A percentile compares a stretch with the other conserved stretches of the same genome.
Conservation (phyloP, 2,888 invertebrate species). For the Erynnis tages region DNA sequence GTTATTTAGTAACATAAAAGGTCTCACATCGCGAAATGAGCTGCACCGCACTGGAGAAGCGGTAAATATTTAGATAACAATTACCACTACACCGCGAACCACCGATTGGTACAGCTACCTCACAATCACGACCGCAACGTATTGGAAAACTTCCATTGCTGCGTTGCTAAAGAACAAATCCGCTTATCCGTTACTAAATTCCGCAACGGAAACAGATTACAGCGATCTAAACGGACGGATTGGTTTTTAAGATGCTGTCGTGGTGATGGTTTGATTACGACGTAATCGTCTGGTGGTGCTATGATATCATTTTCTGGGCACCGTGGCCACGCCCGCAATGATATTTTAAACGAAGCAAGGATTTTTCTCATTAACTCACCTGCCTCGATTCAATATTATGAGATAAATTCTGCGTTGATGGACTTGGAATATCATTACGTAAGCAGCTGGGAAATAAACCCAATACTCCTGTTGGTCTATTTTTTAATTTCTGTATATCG, state of each 20-base stretch:
- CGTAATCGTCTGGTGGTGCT: conserved; percentile 65
- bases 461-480: too few species aligned
- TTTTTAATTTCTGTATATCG: too few species aligned
- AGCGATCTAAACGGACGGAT: conserved; percentile 17
- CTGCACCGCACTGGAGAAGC: conserved; percentile 55
- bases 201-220: conserved; percentile 43
- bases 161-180: conserved; percentile 3
- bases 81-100: conserved; percentile 66
- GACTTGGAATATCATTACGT: not conserved
- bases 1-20: conserved; percentile 36
- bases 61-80: conserved; percentile 76
- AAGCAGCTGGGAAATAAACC: not conserved
- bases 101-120: conserved; percentile 49
- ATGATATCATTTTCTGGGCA: conserved; percentile 73
- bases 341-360: conserved; percentile 57
- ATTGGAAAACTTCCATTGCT: conserved; percentile 38
- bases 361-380: conserved; percentile 45
- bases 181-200: conserved; percentile 9
- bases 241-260: conserved; percentile 33
- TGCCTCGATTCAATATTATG: conserved; percentile 22
- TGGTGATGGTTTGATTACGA: conserved; percentile 63
- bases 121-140: conserved; percentile 30
- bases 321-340: conserved; percentile 56
- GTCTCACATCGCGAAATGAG: conserved; percentile 50
- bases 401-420: not conserved